Evolutionary conservation across 2,113 vertebrate species (phyloP), one percentile per base, ranked within the genome.

Genomic region (Ceyx cyanopectus): DNA sequence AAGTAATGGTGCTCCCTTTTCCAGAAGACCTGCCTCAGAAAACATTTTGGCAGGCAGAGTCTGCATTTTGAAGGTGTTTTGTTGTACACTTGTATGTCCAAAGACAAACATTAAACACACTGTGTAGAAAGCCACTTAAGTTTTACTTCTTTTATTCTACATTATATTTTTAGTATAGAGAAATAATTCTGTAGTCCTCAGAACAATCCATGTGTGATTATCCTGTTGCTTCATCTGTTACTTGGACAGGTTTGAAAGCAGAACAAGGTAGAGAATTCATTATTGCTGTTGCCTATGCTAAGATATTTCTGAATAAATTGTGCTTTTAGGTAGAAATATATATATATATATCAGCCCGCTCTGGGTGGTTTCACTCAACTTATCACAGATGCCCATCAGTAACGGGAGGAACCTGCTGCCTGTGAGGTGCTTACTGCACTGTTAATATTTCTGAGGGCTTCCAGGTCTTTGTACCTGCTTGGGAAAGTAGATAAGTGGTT

Each of bases 41-140:
- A 30, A 66, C 85, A 14, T 22, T 24, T 82, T 91, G 1, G 1
- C 51, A 85, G 72, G 50, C 70, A 74, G 43, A 74, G n/a, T 53
- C 57, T 87, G 67, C 41, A 16, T 76, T 91, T 89, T 87, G 70
- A 89, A 91, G 51, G 23, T 74, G n/a, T 40, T 80, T 56, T 26
- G 9, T 46, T 48, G 6, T 51, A n/a, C 41, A 17, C 43, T 22
- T 89, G 16, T 30, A 7, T 43, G 43, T 90, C 84, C 66, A 75
- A 81, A 90, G 62, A 32, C 27, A 46, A 10, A n/a, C 10, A 14
- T 50, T 58, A 65, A 63, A 68, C 37, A 72, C 37, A 37, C 41
- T 74, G 45, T 10, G 15, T 19, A 29, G 72, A 67, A 79, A 67
- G 16, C 21, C 40, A 37, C 32, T 24, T 89, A 8, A 41, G 32